Base-by-base conservation (phyloP, 2,797 vertebrate genomes). In the Hephaestus fuliginosus region DNA sequence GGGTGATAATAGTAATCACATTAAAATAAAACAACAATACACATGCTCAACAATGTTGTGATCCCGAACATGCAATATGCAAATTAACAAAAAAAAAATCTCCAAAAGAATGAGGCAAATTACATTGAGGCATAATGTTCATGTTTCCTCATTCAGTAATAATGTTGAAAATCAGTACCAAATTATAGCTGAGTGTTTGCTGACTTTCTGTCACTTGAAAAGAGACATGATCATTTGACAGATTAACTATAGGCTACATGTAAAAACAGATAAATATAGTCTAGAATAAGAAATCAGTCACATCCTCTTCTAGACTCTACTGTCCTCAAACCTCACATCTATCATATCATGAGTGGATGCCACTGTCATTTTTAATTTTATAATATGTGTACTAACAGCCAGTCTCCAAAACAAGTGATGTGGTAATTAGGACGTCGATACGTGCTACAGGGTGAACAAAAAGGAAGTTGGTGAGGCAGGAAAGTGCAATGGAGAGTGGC, bases 391-490 rank as follows among this genome's bases (percentile, higher is more conserved):
- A 11, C 36, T 48, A 22, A 51, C 36, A 39, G 36, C 33, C 46
- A 76, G 58, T 73, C 33, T 49, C 0, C 25, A 22, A 20, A 56
- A n/a, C 15, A 57, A 17, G 25, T 53, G 33, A 6, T 28, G 20
- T 7, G 8, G 51, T 78, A 62, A 81, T 74, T 52, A 78, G 25
- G 17, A 53, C 48, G 76, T 74, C 66, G 68, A 55, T 66, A 64
- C 44, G 68, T 39, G 68, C 14, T 41, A 12, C 70, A 55, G 52
- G 13, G 17, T 62, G 61, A 51, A 72, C 33, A 78, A 70, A 68
- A 13, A 22, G 13, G 17, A 68, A 33, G 41, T n/a, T 71, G 63
- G 49, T 30, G 22, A 58, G 39, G 22, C 22, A 51, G 8, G 22
- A 56, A 43, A 66, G 69, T 22, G 22, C 22, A 68, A 64, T 65